Conservation (phyloP, 2,113 vertebrate species). For the Heteronetta atricapilla region DNA sequence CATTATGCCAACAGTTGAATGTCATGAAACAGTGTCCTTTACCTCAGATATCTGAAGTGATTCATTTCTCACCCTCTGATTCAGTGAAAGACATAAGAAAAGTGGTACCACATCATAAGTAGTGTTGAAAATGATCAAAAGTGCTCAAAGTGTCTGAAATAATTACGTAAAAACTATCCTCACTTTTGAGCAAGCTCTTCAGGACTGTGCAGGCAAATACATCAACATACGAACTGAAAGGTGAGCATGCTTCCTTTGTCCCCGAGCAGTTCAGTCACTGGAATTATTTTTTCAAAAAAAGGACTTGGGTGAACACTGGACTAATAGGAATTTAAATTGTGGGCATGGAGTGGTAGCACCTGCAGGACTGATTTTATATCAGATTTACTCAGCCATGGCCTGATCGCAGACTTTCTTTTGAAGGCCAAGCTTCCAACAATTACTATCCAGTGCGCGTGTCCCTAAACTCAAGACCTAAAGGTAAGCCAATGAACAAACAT, state of each 20-base stretch:
- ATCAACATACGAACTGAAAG: neutral
- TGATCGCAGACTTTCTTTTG: neutral
- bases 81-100: neutral
- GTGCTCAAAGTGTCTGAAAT: neutral
- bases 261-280: neutral
- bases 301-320: neutral
- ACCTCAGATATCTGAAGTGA: neutral
- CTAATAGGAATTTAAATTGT: neutral
- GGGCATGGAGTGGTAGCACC: neutral
- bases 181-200: neutral
- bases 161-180: neutral
- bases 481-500: neutral
- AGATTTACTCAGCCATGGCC: neutral
- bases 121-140: neutral
- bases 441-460: fast-evolving
- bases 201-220: neutral
- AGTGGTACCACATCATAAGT: neutral
- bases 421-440: neutral
- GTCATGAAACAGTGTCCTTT: neutral
- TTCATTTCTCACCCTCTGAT: neutral
- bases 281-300: neutral
- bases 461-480: neutral
- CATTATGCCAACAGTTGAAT: neutral
- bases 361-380: neutral
- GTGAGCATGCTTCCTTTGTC: neutral